Percentiles rank a stretch among this genome's conserved stretches.
These are phyloP conservation scores for Chelidonichthys spinosus DNA, from an alignment of 2,797 vertebrate genomes.

Conservation along the genomic window DNA sequence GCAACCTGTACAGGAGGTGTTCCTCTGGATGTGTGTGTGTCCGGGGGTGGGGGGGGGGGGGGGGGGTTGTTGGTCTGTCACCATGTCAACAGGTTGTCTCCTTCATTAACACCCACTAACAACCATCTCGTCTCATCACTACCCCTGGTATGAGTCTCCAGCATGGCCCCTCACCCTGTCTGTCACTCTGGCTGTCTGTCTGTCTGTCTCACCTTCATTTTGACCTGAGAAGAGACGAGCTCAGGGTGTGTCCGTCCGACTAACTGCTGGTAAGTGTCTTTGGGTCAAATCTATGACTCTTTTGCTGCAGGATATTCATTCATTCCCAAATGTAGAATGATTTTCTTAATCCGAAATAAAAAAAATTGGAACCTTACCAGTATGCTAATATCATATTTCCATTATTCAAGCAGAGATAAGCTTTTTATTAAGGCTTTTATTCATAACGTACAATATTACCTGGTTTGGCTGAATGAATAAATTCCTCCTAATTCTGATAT, in stretches of 20 bases:
- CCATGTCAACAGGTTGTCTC: constrained; percentile 38
- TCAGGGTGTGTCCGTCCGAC: constrained; percentile 46
- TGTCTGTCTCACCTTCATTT: constrained; percentile 73
- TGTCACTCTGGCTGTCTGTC: constrained; percentile 27
- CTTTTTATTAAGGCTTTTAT: neutral
- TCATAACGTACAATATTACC: neutral
- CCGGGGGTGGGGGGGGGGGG: neutral
- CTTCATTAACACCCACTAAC: constrained; percentile 79
- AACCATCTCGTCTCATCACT: constrained; percentile 57
- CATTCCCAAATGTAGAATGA: no score
- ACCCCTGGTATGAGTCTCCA: constrained; percentile 55
- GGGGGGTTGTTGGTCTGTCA: neutral
- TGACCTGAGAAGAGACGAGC: constrained; percentile 62
- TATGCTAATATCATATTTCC: neutral
- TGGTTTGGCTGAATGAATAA: neutral
- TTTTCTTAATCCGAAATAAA: no score
- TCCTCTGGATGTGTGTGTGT: neutral
- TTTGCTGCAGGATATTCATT: neutral
- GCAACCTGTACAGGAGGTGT: neutral
- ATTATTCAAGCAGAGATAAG: neutral
- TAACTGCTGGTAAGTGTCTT: constrained; percentile 72
- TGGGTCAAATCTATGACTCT: constrained; percentile 5
- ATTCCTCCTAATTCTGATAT: neutral
- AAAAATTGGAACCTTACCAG: no score
- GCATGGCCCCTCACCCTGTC: constrained; percentile 63